phyloP scores from a whole-genome alignment of 2,888 invertebrate genomes.

The Morinoia aosen region DNA sequence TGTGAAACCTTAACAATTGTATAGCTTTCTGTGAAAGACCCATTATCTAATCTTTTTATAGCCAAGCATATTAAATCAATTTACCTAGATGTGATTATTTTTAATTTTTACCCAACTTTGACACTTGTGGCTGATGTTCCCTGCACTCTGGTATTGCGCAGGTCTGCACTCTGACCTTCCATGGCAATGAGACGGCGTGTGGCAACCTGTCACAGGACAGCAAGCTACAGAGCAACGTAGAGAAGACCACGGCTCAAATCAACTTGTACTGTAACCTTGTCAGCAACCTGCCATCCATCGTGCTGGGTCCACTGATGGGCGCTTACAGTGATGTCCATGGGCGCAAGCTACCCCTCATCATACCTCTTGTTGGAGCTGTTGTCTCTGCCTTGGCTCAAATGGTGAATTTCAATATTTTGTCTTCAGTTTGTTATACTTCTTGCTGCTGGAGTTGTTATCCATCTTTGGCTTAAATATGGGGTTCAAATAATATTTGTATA shows the following conservation, averaged over 20 bases:
- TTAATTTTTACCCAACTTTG: too few relatives aligned
- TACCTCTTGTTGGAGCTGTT: conserved; percentile 8
- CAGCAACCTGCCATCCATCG: conserved; percentile 28
- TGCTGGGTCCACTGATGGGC: conserved; percentile 16
- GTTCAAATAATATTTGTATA: not conserved
- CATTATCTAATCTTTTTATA: too few relatives aligned
- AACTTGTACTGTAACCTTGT: conserved; percentile 37
- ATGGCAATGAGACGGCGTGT: not conserved
- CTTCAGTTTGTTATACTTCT: not conserved
- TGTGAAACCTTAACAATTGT: too few relatives aligned
- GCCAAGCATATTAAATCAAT: too few relatives aligned
- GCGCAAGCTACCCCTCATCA: not conserved
- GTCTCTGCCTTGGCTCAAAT: conserved; percentile 9
- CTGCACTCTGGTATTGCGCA: not conserved
- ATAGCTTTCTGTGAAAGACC: too few relatives aligned
- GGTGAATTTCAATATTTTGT: not conserved
- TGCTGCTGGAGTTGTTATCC: not conserved
- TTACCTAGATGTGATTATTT: too few relatives aligned
- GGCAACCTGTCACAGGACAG: not conserved
- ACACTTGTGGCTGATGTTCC: not conserved
- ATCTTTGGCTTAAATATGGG: not conserved
- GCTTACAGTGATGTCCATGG: conserved; percentile 41
- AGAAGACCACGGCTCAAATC: conserved; percentile 3
- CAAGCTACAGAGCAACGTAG: not conserved
- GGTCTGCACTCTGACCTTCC: not conserved